These are phyloP conservation scores for Salticus scenicus DNA, from an alignment of 2,888 invertebrate species.

Conservation along the genomic window DNA sequence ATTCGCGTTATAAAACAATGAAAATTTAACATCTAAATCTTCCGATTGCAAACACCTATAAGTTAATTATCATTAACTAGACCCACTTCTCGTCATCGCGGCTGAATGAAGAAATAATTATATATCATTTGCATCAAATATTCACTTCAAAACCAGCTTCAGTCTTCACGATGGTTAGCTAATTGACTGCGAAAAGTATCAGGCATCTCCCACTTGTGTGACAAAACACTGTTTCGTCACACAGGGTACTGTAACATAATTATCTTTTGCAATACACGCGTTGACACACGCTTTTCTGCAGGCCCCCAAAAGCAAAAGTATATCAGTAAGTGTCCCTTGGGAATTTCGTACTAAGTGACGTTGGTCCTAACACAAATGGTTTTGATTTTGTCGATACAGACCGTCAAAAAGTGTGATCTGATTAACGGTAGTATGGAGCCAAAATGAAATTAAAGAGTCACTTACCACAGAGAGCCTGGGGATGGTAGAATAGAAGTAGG, in stretches of 20 bases:
- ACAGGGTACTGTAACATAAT: slow-evolving; percentile 19
- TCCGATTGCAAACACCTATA: not conserved
- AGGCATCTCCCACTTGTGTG: not conserved
- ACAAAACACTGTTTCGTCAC: slow-evolving; percentile 49
- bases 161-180: not conserved
- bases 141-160: slow-evolving; percentile 17
- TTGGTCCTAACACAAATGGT: not conserved
- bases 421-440: slow-evolving; percentile 28
- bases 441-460: slow-evolving; percentile 59
- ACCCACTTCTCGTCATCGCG: not conserved
- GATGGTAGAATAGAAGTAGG: slow-evolving; percentile 3
- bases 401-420: slow-evolving; percentile 57
- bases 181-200: slow-evolving; percentile 47
- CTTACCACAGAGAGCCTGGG: slow-evolving; percentile 46
- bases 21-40: too few species aligned
- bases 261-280: slow-evolving; percentile 19
- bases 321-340: not conserved
- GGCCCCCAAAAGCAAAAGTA: slow-evolving; percentile 28
- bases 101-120: not conserved
- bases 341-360: not conserved
- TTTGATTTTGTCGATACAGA: slow-evolving; percentile 5
- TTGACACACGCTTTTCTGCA: slow-evolving; percentile 63
- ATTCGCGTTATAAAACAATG: too few species aligned
- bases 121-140: slow-evolving; percentile 43
- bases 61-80: not conserved